These are phyloP conservation scores for Drosophila borborema DNA, from an alignment of 2,888 invertebrate species.

Conservation along the genomic window DNA sequence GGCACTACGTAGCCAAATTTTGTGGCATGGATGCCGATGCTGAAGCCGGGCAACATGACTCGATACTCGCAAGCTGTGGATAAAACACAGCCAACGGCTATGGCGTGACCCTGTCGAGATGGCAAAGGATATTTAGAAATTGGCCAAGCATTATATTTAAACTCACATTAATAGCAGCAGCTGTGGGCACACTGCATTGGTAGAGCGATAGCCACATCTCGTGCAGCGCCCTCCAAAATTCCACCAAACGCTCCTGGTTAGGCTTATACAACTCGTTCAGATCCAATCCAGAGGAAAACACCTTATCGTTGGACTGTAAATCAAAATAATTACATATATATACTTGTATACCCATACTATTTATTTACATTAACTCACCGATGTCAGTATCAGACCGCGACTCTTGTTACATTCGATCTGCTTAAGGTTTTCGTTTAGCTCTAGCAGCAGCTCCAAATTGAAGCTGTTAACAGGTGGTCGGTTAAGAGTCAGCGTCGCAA, in stretches of 20 bases:
- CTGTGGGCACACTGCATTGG: constrained; percentile 89
- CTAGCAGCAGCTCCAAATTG: constrained; percentile 90
- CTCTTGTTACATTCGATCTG: constrained; percentile 87
- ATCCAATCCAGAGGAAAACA: constrained; percentile 94
- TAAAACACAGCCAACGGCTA: constrained; percentile 93
- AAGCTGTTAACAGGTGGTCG: constrained; percentile 93
- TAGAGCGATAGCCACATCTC: constrained; percentile 93
- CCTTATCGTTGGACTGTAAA: constrained; percentile 58
- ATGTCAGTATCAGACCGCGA: constrained; percentile 92
- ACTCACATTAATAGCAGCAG: constrained; percentile 93
- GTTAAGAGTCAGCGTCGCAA: constrained; percentile 91
- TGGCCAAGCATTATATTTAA: not conserved
- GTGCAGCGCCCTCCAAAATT: constrained; percentile 92
- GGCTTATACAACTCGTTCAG: constrained; percentile 95
- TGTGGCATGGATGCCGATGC: constrained; percentile 95
- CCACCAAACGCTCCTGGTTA: constrained; percentile 88
- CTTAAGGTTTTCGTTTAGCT: constrained; percentile 88
- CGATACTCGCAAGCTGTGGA: constrained; percentile 93
- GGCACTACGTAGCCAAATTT: constrained; percentile 93
- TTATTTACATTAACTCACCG: constrained; percentile 85
- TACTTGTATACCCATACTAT: too few relatives aligned
- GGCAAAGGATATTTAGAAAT: not conserved
- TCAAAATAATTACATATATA: not conserved
- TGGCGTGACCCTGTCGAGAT: constrained; percentile 89
- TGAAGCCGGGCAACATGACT: constrained; percentile 91